Percentiles rank a stretch among this genome's conserved stretches.
These are phyloP conservation scores for Dryadula phaetusa DNA, from an alignment of 2,888 invertebrate species.

Conservation along the genomic window DNA sequence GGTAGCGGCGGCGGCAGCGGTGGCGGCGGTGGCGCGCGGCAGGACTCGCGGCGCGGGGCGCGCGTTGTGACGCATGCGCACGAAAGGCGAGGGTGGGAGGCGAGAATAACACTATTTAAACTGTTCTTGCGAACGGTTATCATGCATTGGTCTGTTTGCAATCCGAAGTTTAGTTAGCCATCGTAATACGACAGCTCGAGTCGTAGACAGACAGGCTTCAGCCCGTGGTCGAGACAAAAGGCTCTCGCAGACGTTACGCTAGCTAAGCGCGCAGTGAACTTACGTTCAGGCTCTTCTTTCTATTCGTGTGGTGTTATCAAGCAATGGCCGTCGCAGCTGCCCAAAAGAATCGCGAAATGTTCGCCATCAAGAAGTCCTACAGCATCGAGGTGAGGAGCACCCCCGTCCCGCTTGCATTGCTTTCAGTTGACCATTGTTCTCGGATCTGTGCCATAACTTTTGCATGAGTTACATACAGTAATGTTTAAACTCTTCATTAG, in stretches of 20 bases:
- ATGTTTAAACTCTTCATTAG: background rate
- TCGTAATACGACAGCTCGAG: slow-evolving; percentile 83
- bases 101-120: slow-evolving; percentile 86
- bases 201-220: slow-evolving; percentile 84
- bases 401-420: slow-evolving; percentile 31
- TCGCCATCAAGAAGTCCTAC: slow-evolving; percentile 98
- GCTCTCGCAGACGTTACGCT: slow-evolving; percentile 82
- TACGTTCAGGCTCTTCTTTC: slow-evolving; percentile 79
- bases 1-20: slow-evolving; percentile 20
- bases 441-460: slow-evolving; percentile 18
- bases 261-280: slow-evolving; percentile 82
- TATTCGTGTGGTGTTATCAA: slow-evolving; percentile 74
- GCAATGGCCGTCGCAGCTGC: slow-evolving; percentile 95
- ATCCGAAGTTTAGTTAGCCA: slow-evolving; percentile 86
- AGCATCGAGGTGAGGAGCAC: slow-evolving; percentile 95
- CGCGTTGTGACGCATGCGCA: slow-evolving; percentile 85
- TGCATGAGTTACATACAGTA: slow-evolving; percentile 15
- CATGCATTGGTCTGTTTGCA: slow-evolving; percentile 89
- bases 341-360: slow-evolving; percentile 97
- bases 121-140: slow-evolving; percentile 86
- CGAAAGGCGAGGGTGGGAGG: slow-evolving; percentile 84
- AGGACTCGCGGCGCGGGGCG: slow-evolving; percentile 61
- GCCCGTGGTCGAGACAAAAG: slow-evolving; percentile 86
- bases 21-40: slow-evolving; percentile 41
- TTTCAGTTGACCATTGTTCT: slow-evolving; percentile 18